These are phyloP conservation scores for Ephestia elutella DNA, from an alignment of 1,140 invertebrate genomes.

Conservation along the genomic window DNA sequence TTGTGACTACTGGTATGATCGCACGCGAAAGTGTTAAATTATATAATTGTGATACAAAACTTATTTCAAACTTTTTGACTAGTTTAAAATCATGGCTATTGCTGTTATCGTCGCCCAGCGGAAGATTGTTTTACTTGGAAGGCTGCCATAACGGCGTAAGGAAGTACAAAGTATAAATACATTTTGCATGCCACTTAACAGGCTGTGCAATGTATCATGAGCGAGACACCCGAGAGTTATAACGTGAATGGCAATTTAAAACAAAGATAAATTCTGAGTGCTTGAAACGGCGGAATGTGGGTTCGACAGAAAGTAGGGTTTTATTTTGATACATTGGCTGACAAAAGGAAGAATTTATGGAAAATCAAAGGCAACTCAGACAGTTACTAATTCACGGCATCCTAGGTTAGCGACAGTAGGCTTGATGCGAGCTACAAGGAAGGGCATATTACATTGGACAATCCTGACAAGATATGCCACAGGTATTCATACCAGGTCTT, in stretches of 20 bases:
- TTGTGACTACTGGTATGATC: too few species aligned
- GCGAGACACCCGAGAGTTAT: conserved; percentile 45
- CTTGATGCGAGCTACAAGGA: too few species aligned
- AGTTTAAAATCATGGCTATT: conserved; percentile 56
- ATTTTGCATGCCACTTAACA: conserved; percentile 71
- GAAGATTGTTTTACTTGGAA: conserved; percentile 71
- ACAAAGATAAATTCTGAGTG: not conserved
- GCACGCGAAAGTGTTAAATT: not conserved
- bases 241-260: conserved; percentile 38
- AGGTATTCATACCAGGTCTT: too few species aligned
- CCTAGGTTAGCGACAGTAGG: too few species aligned
- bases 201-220: conserved; percentile 57
- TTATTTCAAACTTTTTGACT: conserved; percentile 33
- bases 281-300: not conserved
- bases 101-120: conserved; percentile 52
- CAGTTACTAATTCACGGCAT: too few species aligned
- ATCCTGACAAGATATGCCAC: too few species aligned
- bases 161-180: conserved; percentile 71
- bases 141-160: conserved; percentile 66
- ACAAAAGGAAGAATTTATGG: too few species aligned
- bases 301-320: not conserved
- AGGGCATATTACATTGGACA: too few species aligned
- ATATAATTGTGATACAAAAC: not conserved
- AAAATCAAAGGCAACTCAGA: too few species aligned
- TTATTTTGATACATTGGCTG: not conserved